These are phyloP conservation scores for Leistus spinibarbis DNA, from an alignment of 2,888 invertebrate genomes.

Conservation along the genomic window DNA sequence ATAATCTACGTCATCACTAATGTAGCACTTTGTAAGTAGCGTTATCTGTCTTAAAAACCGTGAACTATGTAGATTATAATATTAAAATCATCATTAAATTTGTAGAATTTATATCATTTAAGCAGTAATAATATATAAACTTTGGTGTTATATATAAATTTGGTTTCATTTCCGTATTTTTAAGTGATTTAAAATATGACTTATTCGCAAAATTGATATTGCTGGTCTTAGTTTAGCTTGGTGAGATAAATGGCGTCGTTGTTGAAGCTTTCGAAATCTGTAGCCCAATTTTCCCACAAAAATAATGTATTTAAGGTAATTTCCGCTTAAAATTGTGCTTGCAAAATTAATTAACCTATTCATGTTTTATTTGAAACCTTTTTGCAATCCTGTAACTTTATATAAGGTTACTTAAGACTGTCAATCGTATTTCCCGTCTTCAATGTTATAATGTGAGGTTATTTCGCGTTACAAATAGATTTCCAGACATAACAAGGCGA, in stretches of 20 bases:
- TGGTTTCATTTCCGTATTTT: background rate
- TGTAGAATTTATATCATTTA: too few relatives aligned
- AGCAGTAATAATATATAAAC: too few relatives aligned
- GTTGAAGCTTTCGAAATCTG: conserved; percentile 53
- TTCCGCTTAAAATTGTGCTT: background rate
- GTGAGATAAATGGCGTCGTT: conserved; percentile 54
- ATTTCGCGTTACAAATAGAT: conserved; percentile 43
- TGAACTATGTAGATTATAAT: too few relatives aligned
- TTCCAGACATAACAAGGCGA: conserved; percentile 53
- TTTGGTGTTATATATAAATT: too few relatives aligned
- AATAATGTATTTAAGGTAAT: conserved; percentile 52
- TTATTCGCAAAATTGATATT: background rate
- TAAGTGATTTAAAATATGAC: background rate
- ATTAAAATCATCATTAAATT: too few relatives aligned
- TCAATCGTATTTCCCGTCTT: conserved; percentile 41
- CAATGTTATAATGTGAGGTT: conserved; percentile 35
- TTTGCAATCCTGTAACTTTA: background rate
- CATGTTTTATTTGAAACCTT: background rate
- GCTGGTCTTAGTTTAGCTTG: background rate
- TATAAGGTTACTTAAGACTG: conserved; percentile 4
- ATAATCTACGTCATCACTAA: too few relatives aligned
- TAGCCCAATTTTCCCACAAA: conserved; percentile 55
- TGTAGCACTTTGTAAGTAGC: too few relatives aligned
- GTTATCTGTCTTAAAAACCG: too few relatives aligned
- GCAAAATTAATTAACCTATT: background rate